phyloP scores from a whole-genome alignment of 2,113 vertebrate genomes.

The Chunga burmeisteri region DNA sequence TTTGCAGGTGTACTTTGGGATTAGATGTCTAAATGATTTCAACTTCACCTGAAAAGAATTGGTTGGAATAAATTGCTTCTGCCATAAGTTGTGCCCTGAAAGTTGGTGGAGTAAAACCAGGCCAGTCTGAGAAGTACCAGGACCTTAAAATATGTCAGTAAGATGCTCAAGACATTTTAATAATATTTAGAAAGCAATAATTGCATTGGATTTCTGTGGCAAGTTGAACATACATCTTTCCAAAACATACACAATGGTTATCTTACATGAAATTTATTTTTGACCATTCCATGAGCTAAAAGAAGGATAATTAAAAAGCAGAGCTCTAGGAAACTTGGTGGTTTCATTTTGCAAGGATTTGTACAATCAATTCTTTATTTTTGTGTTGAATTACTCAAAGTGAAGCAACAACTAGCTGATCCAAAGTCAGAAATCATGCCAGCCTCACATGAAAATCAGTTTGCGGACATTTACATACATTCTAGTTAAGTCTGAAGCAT shows the following conservation, averaged over 20 bases:
- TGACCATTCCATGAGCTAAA: background rate
- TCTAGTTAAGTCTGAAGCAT: background rate
- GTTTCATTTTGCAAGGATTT: conserved; percentile 28
- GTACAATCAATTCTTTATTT: conserved; percentile 16
- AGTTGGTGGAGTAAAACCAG: conserved; percentile 1
- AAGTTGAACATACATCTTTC: background rate
- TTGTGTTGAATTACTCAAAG: conserved; percentile 3
- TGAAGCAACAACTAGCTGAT: conserved; percentile 13
- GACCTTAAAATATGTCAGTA: background rate
- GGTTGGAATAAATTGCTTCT: background rate
- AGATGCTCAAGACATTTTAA: background rate
- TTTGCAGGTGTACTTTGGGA: background rate
- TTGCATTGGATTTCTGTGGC: background rate
- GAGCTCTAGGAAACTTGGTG: background rate
- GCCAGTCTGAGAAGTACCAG: background rate
- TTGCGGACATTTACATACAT: background rate
- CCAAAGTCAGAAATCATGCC: conserved; percentile 1
- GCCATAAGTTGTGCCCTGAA: background rate
- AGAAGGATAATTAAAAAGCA: conserved; percentile 10
- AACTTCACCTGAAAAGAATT: background rate
- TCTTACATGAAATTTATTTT: conserved; percentile 10
- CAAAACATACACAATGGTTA: background rate
- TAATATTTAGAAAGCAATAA: conserved; percentile 7
- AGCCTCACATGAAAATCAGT: background rate
- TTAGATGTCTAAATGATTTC: background rate